Base-by-base conservation (phyloP, 2,888 invertebrate species). In the Lithophane leautieri region DNA sequence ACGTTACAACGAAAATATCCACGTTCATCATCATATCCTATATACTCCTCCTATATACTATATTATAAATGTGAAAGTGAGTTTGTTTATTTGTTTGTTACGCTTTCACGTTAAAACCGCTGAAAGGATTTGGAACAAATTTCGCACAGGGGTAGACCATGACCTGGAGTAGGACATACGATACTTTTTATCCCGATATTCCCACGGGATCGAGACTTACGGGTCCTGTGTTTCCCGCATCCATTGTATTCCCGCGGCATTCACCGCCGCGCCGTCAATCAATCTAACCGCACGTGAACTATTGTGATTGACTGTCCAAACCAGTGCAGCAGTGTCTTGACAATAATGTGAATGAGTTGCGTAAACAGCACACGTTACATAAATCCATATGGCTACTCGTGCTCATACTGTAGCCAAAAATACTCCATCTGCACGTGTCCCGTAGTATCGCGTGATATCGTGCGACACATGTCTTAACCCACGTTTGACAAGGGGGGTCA, bases 401-500 rank as follows among this genome's bases (percentile, higher is more conserved):
- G 54, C 42, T 62, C 22, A 50, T 52, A 25, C 40, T 76, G 25
- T 28, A 44, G 76, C 50, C 34, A 76, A 40, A 76, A 81, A 65
- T 81, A 78, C 34, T 40, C 28, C 14, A 12, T 0, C n/a, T 9
- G 25, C 78, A 60, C 63, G 82, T 81, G 78, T 50, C 34, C 0
- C 25, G 19, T 0, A 16, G 22, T 14, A 9, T 81, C 82, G 4
- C 16, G 54, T 25, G 81, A 76, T 14, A 2, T 14, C 50, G 56
- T 81, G 42, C 50, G 81, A 81, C 58, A 77, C 25, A 28, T 60
- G 63, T 60, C 54, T 22, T 22, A 42, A n/a, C 16, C 73, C 42
- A 50, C 47, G 54, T 50, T 19, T 76, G 76, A 78, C 63, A 40
- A 60, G 82, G 76, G 77, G n/a, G n/a, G n/a, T n/a, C n/a, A n/a